These are phyloP conservation scores for Tragelaphus buxtoni DNA, from an alignment of 2,113 vertebrate genomes.

Conservation along the genomic window DNA sequence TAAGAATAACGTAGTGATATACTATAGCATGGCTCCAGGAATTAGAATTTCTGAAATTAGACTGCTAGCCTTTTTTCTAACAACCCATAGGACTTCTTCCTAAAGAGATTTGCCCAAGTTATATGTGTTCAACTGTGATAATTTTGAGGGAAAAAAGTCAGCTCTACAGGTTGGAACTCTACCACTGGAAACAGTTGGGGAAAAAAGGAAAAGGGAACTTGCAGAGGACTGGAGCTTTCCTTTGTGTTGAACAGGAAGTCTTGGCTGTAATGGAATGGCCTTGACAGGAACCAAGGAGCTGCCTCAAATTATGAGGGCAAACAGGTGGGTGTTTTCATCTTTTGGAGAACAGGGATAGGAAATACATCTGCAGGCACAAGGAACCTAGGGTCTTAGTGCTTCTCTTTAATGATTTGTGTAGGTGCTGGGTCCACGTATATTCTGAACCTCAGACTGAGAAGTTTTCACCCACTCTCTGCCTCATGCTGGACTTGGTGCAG, in stretches of 20 bases:
- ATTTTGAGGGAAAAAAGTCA: neutral
- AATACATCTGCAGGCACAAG: accelerated
- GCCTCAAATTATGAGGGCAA: neutral
- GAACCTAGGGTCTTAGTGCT: neutral
- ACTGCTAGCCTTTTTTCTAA: neutral
- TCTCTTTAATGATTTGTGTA: too few species aligned
- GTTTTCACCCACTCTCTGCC: neutral
- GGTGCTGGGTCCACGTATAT: accelerated
- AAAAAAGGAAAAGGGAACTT: neutral
- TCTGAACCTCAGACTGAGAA: neutral
- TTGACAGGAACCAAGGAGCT: neutral
- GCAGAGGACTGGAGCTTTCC: neutral
- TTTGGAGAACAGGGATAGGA: neutral
- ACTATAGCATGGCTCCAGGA: neutral
- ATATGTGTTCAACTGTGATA: neutral
- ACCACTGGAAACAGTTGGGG: neutral
- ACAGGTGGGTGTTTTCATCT: neutral
- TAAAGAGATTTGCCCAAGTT: neutral
- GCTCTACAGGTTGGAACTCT: neutral
- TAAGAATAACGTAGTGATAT: accelerated
- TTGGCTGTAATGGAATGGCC: neutral
- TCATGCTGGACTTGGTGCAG: neutral
- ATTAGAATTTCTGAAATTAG: neutral
- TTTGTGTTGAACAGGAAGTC: neutral
- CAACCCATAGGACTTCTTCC: neutral